phyloP scores from a whole-genome alignment of 2,888 invertebrate genomes.

The Idaea dimidiata region DNA sequence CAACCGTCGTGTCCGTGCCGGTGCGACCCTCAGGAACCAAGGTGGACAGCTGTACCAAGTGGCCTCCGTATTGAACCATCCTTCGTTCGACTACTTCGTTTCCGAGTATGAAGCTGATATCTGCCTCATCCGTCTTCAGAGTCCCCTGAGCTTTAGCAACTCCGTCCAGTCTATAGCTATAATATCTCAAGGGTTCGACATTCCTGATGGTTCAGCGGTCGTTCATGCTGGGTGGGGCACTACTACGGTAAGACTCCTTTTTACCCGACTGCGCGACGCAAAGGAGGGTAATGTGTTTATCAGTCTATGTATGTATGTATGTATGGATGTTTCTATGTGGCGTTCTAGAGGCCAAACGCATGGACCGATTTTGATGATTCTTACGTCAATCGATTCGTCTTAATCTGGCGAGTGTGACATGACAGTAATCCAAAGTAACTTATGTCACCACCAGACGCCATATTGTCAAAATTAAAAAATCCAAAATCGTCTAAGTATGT shows the following conservation, averaged over 20 bases:
- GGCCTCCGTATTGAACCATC: slow-evolving; percentile 4
- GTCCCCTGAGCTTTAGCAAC: neutral
- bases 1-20: slow-evolving; percentile 36
- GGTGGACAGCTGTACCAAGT: slow-evolving; percentile 3
- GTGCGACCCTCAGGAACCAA: slow-evolving; percentile 7
- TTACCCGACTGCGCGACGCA: no score
- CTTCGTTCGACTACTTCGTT: neutral
- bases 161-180: slow-evolving; percentile 36
- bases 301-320: no score
- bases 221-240: slow-evolving; percentile 53
- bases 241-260: slow-evolving; percentile 33
- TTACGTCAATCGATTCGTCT: no score
- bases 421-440: no score
- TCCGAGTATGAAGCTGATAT: slow-evolving; percentile 11
- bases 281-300: no score
- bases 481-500: no score
- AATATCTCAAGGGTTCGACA: slow-evolving; percentile 10
- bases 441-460: no score
- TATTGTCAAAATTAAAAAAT: no score
- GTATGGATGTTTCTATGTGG: slow-evolving; percentile 28
- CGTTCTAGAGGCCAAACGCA: no score
- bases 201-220: slow-evolving; percentile 42
- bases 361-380: no score
- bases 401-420: no score
- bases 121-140: slow-evolving; percentile 25